Conservation (phyloP, 2,797 vertebrate genomes). For the Micromesistius poutassou region DNA sequence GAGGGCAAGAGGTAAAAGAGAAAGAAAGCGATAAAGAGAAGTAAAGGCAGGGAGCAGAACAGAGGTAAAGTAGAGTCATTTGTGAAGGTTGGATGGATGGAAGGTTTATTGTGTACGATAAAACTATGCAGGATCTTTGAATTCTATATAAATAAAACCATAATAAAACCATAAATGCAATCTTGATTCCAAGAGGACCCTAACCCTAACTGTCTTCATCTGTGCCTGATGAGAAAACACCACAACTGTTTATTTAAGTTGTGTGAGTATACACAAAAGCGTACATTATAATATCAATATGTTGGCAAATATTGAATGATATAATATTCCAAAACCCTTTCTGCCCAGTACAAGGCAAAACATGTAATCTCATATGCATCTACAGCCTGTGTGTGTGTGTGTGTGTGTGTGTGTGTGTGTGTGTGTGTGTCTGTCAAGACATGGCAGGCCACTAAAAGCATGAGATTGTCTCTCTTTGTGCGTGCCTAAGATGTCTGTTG, state of each 20-base stretch:
- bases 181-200: too few species aligned
- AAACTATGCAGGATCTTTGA: neutral
- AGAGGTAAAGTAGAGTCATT: constrained; percentile 19
- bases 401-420: neutral
- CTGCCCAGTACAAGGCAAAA: too few species aligned
- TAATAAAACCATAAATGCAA: too few species aligned
- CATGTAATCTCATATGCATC: neutral
- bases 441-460: neutral
- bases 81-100: neutral
- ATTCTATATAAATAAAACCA: too few species aligned
- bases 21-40: neutral
- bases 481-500: constrained; percentile 14
- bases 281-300: neutral
- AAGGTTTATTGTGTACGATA: neutral
- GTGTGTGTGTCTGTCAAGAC: neutral
- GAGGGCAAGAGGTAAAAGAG: neutral
- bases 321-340: neutral
- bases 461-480: constrained; percentile 15
- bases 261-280: neutral
- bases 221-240: neutral
- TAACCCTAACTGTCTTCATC: neutral
- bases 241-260: neutral
- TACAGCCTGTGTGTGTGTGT: neutral
- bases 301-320: neutral
- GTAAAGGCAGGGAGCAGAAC: neutral